These are phyloP conservation scores for Bufo gargarizans DNA, from an alignment of 2,113 vertebrate genomes.

Conservation along the genomic window DNA sequence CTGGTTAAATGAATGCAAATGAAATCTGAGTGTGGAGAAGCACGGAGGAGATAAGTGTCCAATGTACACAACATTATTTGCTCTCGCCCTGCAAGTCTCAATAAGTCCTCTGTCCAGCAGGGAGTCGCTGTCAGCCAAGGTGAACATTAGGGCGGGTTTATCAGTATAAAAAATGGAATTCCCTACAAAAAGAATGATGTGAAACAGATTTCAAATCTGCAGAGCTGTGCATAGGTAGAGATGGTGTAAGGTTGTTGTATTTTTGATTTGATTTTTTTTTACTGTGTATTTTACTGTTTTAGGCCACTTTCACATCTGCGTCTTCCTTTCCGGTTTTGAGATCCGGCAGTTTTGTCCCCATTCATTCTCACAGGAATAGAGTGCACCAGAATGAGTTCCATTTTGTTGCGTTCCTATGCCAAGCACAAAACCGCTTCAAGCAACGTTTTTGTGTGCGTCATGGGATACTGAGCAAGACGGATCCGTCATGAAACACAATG, in stretches of 20 bases:
- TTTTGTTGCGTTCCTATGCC: too few species aligned
- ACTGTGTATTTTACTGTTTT: too few species aligned
- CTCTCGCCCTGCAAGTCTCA: neutral
- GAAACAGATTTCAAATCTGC: neutral
- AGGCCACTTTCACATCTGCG: too few species aligned
- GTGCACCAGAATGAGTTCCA: too few species aligned
- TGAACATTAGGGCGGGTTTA: neutral
- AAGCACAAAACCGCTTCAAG: too few species aligned
- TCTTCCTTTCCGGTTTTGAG: too few species aligned
- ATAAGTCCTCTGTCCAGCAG: neutral
- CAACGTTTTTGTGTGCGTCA: too few species aligned
- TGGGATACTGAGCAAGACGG: too few species aligned
- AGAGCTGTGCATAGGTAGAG: neutral
- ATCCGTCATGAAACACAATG: too few species aligned
- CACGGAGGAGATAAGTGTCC: neutral
- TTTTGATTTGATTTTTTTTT: too few species aligned
- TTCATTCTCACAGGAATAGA: too few species aligned
- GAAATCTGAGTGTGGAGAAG: neutral
- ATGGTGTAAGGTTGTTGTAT: neutral
- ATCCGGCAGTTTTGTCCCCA: too few species aligned
- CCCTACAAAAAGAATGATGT: neutral
- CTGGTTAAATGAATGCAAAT: slow-evolving; percentile 16
- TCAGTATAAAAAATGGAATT: neutral
- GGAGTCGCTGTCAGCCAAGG: neutral
- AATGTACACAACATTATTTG: neutral